Evolutionary conservation across 1,140 invertebrate genomes (phyloP).

Genomic region (Popillia japonica): DNA sequence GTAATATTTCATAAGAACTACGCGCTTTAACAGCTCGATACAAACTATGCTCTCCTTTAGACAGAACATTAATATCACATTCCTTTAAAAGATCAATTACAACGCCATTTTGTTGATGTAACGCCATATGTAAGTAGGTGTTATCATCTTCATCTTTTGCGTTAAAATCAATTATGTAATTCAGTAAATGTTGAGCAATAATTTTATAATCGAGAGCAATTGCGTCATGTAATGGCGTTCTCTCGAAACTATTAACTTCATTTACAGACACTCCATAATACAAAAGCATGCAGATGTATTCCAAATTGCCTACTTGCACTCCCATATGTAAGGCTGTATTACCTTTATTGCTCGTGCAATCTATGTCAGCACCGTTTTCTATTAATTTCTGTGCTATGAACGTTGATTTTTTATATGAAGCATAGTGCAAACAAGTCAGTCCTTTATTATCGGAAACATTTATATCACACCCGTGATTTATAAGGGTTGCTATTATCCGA

Average conservation of each 20-base stretch:
- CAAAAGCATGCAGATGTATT: neutral
- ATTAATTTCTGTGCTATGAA: slow-evolving; percentile 16
- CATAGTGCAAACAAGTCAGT: slow-evolving; percentile 21
- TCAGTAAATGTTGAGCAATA: neutral
- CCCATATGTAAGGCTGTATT: slow-evolving; percentile 34
- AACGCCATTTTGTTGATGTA: neutral
- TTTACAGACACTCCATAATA: slow-evolving; percentile 36
- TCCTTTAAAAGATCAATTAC: neutral
- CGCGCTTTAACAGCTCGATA: neutral
- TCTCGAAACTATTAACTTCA: neutral
- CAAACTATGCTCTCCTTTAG: neutral
- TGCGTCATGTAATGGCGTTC: neutral
- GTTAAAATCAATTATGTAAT: slow-evolving; percentile 10
- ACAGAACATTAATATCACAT: neutral
- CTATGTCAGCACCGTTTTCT: slow-evolving; percentile 28
- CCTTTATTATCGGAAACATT: neutral
- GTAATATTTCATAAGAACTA: neutral
- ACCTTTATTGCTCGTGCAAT: neutral
- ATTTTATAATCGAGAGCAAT: neutral
- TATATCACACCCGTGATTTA: slow-evolving; percentile 23
- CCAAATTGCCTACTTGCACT: neutral
- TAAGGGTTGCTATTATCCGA: slow-evolving; percentile 28
- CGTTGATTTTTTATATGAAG: neutral
- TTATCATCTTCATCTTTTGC: neutral
- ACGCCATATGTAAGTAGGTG: neutral